A percentile compares a stretch with the other conserved stretches of the same genome.
Evolutionary conservation across 92 coral and sea anemone genomes (phyloP).

Genomic region (Epizoanthus fatuus): DNA sequence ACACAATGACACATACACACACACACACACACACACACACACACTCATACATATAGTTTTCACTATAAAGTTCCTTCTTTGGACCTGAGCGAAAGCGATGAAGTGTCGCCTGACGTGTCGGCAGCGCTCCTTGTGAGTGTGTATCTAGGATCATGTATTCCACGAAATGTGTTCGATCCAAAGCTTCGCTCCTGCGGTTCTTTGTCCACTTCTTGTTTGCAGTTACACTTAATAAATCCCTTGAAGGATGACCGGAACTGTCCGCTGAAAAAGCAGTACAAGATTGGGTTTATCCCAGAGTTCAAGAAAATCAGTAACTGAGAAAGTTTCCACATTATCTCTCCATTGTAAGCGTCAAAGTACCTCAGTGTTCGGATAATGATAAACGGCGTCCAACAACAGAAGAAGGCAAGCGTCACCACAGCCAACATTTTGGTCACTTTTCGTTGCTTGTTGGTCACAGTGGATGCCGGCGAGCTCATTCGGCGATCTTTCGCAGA

Average conservation of each 20-base stretch:
- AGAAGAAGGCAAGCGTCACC: slow-evolving; percentile 80
- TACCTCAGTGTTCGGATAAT: slow-evolving; percentile 81
- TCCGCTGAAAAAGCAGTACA: slow-evolving; percentile 92
- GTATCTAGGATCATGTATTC: slow-evolving; percentile 34
- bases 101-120: background rate
- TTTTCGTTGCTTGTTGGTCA: slow-evolving; percentile 78
- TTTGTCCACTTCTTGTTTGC: slow-evolving; percentile 44
- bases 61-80: background rate
- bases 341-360: slow-evolving; percentile 73
- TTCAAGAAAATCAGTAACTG: slow-evolving; percentile 81
- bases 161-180: slow-evolving; percentile 42
- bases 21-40: background rate
- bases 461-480: slow-evolving; percentile 29
- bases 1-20: background rate
- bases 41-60: background rate
- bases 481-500: slow-evolving; percentile 41
- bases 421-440: slow-evolving; percentile 93
- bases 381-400: slow-evolving; percentile 90
- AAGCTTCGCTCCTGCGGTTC: slow-evolving; percentile 35
- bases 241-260: slow-evolving; percentile 87
- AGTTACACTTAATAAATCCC: slow-evolving; percentile 79
- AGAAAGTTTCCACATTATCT: slow-evolving; percentile 79
- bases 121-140: background rate
- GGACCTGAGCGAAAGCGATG: background rate
- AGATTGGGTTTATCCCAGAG: slow-evolving; percentile 83